Conservation (phyloP, 2,113 vertebrate genomes). For the Oceanites oceanicus region DNA sequence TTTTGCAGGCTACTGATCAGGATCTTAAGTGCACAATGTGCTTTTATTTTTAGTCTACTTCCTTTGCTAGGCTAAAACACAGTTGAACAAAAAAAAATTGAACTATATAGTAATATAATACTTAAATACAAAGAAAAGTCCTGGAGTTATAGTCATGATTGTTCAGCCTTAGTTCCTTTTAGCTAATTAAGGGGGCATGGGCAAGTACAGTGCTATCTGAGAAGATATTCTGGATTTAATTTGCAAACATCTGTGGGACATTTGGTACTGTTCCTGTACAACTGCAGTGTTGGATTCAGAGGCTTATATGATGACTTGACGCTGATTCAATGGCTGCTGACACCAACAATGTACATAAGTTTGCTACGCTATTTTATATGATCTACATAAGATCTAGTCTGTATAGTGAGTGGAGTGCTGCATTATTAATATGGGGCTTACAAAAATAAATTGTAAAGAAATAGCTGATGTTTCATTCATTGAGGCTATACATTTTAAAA, state of each 20-base stretch:
- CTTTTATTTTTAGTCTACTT: neutral
- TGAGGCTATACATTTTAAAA: neutral
- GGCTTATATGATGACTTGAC: neutral
- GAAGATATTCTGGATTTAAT: neutral
- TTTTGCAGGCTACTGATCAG: neutral
- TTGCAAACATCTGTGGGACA: neutral
- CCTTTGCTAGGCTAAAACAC: neutral
- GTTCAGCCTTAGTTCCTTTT: neutral
- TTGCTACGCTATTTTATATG: neutral
- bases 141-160: neutral
- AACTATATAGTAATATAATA: neutral
- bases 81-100: neutral
- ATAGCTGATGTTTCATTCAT: neutral
- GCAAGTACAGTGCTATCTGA: neutral
- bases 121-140: neutral
- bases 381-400: neutral
- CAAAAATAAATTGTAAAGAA: neutral
- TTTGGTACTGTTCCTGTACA: neutral
- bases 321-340: neutral
- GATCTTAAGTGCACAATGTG: neutral
- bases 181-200: neutral
- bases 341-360: neutral
- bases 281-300: neutral
- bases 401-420: neutral
- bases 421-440: neutral